These are phyloP conservation scores for Xestia c-nigrum DNA, from an alignment of 2,888 invertebrate genomes.

Conservation along the genomic window DNA sequence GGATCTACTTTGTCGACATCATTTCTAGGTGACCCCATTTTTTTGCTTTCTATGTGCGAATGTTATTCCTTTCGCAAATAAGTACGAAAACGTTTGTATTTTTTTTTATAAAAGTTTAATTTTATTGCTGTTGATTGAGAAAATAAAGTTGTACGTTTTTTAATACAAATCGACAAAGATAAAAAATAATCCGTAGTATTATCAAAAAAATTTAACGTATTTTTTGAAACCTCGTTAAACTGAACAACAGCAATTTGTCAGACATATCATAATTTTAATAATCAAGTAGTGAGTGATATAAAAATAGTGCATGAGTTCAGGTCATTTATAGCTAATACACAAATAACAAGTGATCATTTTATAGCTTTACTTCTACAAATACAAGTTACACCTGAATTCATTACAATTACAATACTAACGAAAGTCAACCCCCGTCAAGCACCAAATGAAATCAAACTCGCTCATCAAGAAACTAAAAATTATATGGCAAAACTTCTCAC, in stretches of 20 bases:
- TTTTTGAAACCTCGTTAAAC: neutral
- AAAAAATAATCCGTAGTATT: neutral
- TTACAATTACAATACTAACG: neutral
- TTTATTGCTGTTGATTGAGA: accelerated
- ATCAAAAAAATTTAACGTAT: neutral
- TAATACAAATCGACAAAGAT: no score
- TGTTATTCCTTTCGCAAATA: slow-evolving; percentile 19
- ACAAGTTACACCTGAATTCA: slow-evolving; percentile 30
- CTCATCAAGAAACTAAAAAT: slow-evolving; percentile 64
- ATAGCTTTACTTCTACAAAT: slow-evolving; percentile 1
- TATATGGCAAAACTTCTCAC: slow-evolving; percentile 77
- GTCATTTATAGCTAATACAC: neutral
- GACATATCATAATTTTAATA: neutral
- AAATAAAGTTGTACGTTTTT: neutral
- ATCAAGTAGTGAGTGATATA: neutral
- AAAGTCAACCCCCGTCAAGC: slow-evolving; percentile 20
- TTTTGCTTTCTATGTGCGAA: slow-evolving; percentile 40
- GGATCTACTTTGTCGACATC: slow-evolving; percentile 74
- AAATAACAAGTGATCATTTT: slow-evolving; percentile 16
- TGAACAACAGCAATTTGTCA: neutral
- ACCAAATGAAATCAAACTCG: slow-evolving; percentile 64
- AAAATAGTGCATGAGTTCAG: neutral
- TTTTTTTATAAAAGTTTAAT: neutral
- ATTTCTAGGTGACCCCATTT: slow-evolving; percentile 70
- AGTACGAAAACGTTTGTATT: neutral